These are phyloP conservation scores for Danio albolineatus DNA, from an alignment of 2,797 vertebrate species.

Conservation along the genomic window DNA sequence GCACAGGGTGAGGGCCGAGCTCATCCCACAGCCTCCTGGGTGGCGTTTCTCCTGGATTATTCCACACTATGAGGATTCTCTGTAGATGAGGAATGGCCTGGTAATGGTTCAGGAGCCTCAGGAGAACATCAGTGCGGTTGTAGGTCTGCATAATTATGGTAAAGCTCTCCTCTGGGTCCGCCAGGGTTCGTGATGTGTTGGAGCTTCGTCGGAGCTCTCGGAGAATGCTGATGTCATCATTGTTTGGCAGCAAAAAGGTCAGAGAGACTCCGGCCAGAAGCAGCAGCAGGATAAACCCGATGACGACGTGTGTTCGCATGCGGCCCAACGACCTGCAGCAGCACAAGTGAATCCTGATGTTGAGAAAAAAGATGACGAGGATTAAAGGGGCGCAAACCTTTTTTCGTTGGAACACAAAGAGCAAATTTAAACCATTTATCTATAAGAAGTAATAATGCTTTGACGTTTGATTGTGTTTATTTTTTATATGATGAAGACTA, in stretches of 20 bases:
- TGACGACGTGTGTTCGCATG: conserved; percentile 60
- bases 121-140: conserved; percentile 92
- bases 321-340: conserved; percentile 53
- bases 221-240: conserved; percentile 65
- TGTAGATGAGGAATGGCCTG: conserved; percentile 90
- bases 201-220: conserved; percentile 63
- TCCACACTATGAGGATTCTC: conserved; percentile 91
- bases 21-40: conserved; percentile 87
- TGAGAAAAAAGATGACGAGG: background rate
- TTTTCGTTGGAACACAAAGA: background rate
- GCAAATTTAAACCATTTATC: too few relatives aligned
- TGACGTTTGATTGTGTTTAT: too few relatives aligned
- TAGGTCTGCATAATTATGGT: conserved; percentile 93
- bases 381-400: background rate
- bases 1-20: conserved; percentile 90
- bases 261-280: conserved; percentile 73
- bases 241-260: conserved; percentile 73
- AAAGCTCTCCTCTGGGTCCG: conserved; percentile 74
- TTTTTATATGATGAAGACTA: too few relatives aligned
- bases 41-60: conserved; percentile 86
- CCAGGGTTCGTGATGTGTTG: background rate
- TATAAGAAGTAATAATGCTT: too few relatives aligned
- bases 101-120: conserved; percentile 94
- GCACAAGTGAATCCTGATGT: conserved; percentile 60
- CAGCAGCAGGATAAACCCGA: conserved; percentile 73